Percentiles rank a stretch among this genome's conserved stretches.
phyloP scores from a whole-genome alignment of 2,888 invertebrate species.

The Saturnia japonica region DNA sequence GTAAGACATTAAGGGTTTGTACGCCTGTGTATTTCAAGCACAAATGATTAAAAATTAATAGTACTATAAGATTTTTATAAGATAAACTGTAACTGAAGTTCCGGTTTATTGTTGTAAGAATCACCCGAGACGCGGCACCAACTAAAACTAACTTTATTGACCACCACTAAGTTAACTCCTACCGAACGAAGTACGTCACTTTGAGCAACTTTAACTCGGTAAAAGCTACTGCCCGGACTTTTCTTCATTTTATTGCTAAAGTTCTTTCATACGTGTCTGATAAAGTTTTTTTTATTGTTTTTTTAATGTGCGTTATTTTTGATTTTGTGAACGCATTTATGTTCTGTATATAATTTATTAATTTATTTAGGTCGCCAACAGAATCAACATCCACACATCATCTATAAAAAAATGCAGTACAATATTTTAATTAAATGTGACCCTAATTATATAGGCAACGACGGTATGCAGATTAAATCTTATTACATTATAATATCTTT shows the following conservation, averaged over 20 bases:
- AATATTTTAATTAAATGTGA: no score
- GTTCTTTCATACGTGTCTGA: constrained; percentile 72
- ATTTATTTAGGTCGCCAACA: no score
- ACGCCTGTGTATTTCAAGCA: background rate
- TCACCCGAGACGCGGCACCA: constrained; percentile 49
- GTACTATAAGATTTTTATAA: constrained; percentile 27
- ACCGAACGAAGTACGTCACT: constrained; percentile 63
- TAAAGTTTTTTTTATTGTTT: constrained; percentile 53
- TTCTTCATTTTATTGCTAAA: constrained; percentile 75
- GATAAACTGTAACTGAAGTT: constrained; percentile 40
- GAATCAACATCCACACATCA: no score
- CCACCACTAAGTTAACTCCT: constrained; percentile 65
- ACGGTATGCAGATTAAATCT: no score
- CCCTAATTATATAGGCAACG: no score
- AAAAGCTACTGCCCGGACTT: constrained; percentile 67
- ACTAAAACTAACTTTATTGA: constrained; percentile 71
- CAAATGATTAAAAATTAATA: background rate
- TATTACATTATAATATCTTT: no score
- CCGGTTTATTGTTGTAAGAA: constrained; percentile 59
- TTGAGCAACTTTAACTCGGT: constrained; percentile 72
- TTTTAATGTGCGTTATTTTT: constrained; percentile 27
- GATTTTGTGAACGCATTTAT: constrained; percentile 28
- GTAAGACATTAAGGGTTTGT: background rate
- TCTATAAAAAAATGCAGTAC: no score
- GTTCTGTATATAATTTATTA: no score